phyloP scores from a whole-genome alignment of 1,140 invertebrate genomes.

The Aphidius ervi region DNA sequence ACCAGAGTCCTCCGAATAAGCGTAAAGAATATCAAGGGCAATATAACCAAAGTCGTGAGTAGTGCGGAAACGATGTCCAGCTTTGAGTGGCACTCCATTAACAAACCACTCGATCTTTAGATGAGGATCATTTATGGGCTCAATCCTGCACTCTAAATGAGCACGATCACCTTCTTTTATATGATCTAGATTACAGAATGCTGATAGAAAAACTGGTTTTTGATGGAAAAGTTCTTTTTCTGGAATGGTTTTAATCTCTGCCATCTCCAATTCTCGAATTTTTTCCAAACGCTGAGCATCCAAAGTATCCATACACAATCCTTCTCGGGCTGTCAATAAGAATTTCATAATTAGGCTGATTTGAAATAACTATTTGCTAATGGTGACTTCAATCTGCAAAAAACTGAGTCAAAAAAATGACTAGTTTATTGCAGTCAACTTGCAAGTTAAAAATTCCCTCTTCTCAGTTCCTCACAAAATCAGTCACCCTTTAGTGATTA shows the following conservation, averaged over 20 bases:
- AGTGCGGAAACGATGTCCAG: slow-evolving; percentile 84
- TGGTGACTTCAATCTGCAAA: too few relatives aligned
- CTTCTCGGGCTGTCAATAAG: slow-evolving; percentile 66
- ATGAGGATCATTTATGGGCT: slow-evolving; percentile 92
- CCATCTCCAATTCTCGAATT: slow-evolving; percentile 82
- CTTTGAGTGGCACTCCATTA: slow-evolving; percentile 48
- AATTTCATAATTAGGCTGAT: slow-evolving; percentile 11
- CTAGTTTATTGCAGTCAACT: too few relatives aligned
- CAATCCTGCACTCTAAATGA: slow-evolving; percentile 92
- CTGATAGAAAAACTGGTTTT: slow-evolving; percentile 82
- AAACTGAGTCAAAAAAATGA: too few relatives aligned
- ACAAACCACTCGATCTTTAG: slow-evolving; percentile 88
- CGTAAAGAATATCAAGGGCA: slow-evolving; percentile 89
- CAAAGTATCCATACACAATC: slow-evolving; percentile 80
- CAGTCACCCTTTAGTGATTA: too few relatives aligned
- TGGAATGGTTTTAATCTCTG: slow-evolving; percentile 68
- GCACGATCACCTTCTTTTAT: slow-evolving; percentile 87
- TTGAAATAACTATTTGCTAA: neutral
- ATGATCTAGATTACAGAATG: slow-evolving; percentile 79
- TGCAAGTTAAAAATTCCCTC: too few relatives aligned
- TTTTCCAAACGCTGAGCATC: slow-evolving; percentile 85
- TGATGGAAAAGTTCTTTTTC: slow-evolving; percentile 75
- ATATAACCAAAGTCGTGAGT: slow-evolving; percentile 96
- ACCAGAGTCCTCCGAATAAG: slow-evolving; percentile 90
- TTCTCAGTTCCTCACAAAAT: too few relatives aligned